Percentiles rank a stretch among this genome's conserved stretches.
These are phyloP conservation scores for Mesorhabditis sp. DNA, from an alignment of 2,888 invertebrate species.

Conservation along the genomic window DNA sequence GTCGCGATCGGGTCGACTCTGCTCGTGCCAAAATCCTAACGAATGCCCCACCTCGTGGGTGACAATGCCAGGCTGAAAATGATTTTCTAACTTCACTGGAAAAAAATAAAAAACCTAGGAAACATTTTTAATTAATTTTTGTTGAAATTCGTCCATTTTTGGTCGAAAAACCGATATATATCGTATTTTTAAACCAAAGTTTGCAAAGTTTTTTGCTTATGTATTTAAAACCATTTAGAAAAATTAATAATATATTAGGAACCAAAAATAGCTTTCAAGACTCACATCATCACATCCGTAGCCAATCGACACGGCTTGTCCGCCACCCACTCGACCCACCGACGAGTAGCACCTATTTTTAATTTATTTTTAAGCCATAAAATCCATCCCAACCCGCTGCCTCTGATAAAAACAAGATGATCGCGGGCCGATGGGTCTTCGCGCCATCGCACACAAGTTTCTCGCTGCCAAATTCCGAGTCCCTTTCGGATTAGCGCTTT, in stretches of 20 bases:
- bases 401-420: conserved; percentile 50
- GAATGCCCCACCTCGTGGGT: conserved; percentile 54
- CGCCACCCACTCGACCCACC: conserved; percentile 53
- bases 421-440: conserved; percentile 50
- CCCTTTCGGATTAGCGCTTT: conserved; percentile 41
- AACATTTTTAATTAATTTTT: neutral
- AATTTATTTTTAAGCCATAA: neutral
- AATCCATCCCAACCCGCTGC: conserved; percentile 34
- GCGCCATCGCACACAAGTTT: conserved; percentile 52
- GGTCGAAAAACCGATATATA: neutral
- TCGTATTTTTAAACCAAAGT: neutral
- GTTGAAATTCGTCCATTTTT: neutral
- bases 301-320: conserved; percentile 55
- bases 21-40: conserved; percentile 55
- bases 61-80: conserved; percentile 48
- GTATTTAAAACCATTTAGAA: neutral
- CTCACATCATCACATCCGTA: conserved; percentile 54
- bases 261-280: neutral
- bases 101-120: too few relatives aligned
- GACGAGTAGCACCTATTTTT: conserved; percentile 39
- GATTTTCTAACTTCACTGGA: too few relatives aligned
- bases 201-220: neutral
- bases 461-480: conserved; percentile 48
- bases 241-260: too few relatives aligned
- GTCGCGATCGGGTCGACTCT: conserved; percentile 50